Conservation (phyloP, 2,113 vertebrate genomes). For the Clarias magur region DNA sequence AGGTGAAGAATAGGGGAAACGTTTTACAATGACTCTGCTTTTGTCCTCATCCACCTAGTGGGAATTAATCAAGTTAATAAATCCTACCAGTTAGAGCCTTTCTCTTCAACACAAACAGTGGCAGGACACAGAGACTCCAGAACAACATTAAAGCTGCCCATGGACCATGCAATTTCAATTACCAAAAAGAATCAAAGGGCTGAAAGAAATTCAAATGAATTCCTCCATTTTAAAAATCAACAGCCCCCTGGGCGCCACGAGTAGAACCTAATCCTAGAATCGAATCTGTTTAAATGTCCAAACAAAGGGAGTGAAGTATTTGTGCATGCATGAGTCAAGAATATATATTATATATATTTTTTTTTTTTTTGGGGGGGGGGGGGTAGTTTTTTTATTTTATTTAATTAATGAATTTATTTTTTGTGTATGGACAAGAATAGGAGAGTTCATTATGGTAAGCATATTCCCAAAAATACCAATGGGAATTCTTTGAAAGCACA, state of each 20-base stretch:
- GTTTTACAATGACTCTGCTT: conserved; percentile 53
- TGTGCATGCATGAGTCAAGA: conserved; percentile 24
- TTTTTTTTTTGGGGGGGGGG: too few relatives aligned
- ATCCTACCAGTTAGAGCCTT: conserved; percentile 54
- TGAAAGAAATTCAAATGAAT: conserved; percentile 65
- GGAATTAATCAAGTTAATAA: conserved; percentile 63
- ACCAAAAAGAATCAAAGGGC: conserved; percentile 65
- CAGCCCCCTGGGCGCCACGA: conserved; percentile 19
- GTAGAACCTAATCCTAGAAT: conserved; percentile 43
- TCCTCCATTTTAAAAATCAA: conserved; percentile 47
- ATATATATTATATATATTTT: conserved; percentile 5
- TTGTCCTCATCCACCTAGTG: conserved; percentile 58
- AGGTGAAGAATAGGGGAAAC: conserved; percentile 18
- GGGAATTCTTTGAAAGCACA: neutral
- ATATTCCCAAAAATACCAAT: conserved; percentile 42
- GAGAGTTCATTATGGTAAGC: conserved; percentile 23
- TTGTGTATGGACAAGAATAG: neutral
- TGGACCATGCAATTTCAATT: conserved; percentile 73
- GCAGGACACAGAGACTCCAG: conserved; percentile 55
- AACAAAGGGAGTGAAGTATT: neutral
- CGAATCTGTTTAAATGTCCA: conserved; percentile 30
- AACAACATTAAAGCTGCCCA: conserved; percentile 66
- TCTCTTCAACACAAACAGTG: conserved; percentile 42
- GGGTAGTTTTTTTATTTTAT: neutral
- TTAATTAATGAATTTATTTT: neutral